phyloP scores from a whole-genome alignment of 2,797 vertebrate genomes.

The Sebastes steindachneri region DNA sequence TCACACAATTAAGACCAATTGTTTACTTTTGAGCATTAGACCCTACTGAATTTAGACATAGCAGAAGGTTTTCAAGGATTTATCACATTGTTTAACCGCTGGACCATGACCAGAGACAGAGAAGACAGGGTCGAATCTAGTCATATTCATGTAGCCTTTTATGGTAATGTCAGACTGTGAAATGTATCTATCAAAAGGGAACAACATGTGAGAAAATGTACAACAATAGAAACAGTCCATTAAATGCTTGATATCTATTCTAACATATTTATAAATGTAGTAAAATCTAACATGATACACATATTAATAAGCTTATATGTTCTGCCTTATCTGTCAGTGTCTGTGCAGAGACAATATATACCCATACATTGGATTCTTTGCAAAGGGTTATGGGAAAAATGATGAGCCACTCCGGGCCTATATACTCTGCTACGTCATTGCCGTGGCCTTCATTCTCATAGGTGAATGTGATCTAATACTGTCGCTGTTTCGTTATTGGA shows the following conservation, averaged over 20 bases:
- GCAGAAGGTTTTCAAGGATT: too few species aligned
- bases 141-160: not conserved
- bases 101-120: too few species aligned
- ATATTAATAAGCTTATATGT: not conserved
- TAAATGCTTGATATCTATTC: not conserved
- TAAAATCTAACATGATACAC: not conserved
- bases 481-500: not conserved
- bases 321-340: constrained; percentile 67
- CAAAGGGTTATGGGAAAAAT: constrained; percentile 85
- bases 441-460: constrained; percentile 83
- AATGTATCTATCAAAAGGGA: not conserved
- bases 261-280: not conserved
- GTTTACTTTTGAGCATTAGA: not conserved
- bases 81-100: too few species aligned
- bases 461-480: constrained; percentile 65
- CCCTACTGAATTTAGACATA: not conserved
- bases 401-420: constrained; percentile 81
- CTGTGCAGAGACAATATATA: constrained; percentile 86
- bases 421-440: constrained; percentile 79
- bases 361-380: constrained; percentile 83
- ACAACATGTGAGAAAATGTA: not conserved
- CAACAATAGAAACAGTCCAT: not conserved
- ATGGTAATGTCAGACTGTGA: not conserved
- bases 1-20: not conserved
- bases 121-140: too few species aligned